Percentiles rank a stretch among this genome's conserved stretches.
These are phyloP conservation scores for Tamias sibiricus DNA, from an alignment of 2,113 vertebrate genomes.

Conservation along the genomic window DNA sequence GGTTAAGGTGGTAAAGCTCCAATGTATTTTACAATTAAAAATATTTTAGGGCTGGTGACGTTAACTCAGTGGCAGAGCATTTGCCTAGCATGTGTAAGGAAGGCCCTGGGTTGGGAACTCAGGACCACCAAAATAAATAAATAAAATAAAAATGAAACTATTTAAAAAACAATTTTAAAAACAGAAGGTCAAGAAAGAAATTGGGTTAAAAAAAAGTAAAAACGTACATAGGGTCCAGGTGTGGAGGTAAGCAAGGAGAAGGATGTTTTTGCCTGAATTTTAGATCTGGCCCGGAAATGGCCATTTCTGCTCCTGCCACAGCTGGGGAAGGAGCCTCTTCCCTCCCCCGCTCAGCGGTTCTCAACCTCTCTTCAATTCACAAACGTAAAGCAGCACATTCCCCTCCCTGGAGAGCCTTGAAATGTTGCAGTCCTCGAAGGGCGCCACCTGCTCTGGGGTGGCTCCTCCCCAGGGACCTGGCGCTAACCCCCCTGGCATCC, in stretches of 20 bases:
- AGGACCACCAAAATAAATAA: neutral
- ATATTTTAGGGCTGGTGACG: neutral
- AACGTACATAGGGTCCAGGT: neutral
- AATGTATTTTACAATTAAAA: neutral
- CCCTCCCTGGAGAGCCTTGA: rapidly evolving
- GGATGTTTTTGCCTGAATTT: neutral
- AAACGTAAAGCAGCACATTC: neutral
- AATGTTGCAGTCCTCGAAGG: neutral
- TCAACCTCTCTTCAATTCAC: neutral
- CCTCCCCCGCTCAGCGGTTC: neutral
- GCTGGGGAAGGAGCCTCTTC: neutral
- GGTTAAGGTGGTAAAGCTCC: neutral
- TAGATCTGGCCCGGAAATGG: neutral
- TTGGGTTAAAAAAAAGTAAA: neutral
- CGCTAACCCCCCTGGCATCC: neutral
- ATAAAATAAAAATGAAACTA: neutral
- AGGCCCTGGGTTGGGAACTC: neutral
- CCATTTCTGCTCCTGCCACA: neutral
- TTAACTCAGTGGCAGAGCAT: neutral
- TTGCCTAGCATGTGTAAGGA: neutral
- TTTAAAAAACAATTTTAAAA: neutral
- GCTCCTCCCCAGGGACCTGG: neutral
- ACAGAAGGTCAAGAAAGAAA: neutral
- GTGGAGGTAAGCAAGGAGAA: neutral
- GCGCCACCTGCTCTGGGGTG: neutral